Evolutionary conservation across 2,888 invertebrate genomes (phyloP).

Genomic region (Trissolcus japonicus): DNA sequence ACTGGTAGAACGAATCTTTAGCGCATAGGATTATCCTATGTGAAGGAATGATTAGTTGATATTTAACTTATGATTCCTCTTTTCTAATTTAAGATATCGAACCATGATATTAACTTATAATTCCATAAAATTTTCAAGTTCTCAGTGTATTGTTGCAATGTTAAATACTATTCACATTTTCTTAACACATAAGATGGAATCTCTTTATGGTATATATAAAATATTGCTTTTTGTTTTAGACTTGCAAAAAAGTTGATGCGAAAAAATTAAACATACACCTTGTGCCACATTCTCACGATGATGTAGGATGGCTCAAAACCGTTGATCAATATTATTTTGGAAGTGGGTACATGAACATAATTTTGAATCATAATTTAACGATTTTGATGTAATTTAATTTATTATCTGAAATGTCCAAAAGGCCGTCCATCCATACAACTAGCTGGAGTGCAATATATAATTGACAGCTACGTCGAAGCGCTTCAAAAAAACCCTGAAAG

Average conservation of each 20-base stretch:
- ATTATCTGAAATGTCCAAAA: constrained; percentile 56
- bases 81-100: no score
- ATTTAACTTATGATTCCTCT: no score
- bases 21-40: no score
- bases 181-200: no score
- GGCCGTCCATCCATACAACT: constrained; percentile 81
- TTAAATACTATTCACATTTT: no score
- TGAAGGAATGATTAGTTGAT: no score
- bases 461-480: constrained; percentile 89
- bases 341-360: constrained; percentile 77
- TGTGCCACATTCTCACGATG: constrained; percentile 92
- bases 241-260: constrained; percentile 74
- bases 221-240: constrained; percentile 65
- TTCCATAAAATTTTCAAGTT: no score
- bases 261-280: constrained; percentile 81
- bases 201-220: no score
- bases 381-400: neutral
- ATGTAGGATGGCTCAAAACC: constrained; percentile 96
- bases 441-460: constrained; percentile 93
- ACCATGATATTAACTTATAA: no score
- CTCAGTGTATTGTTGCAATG: no score
- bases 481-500: constrained; percentile 83
- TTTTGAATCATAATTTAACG: neutral
- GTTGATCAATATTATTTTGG: constrained; percentile 95
- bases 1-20: no score